Base-by-base conservation (phyloP, 2,797 vertebrate genomes). In the Siniperca undulata region DNA sequence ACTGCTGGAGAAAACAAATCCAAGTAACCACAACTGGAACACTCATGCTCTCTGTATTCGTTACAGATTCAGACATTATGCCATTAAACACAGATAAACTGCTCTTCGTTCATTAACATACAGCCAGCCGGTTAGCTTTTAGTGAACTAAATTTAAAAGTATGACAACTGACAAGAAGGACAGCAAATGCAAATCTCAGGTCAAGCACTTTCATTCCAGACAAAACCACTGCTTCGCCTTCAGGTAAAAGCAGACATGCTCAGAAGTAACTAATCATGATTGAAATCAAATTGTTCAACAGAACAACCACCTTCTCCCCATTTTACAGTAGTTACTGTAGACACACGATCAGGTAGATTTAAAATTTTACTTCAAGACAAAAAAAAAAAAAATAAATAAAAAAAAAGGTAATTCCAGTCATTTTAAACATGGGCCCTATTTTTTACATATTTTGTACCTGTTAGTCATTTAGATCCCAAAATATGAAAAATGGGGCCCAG, bases 211-310 rank as follows among this genome's bases (percentile, higher is more conserved):
- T 61, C 10, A 55, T 59, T 70, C 36, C 3, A 52, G 22, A 44
- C 0, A 52, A 52, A 22, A 9, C 9, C 11, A 42, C 17, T 12
- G 19, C 34, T 11, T 24, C 17, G 1, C 66, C 24, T 55, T 55
- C 24, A 48, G 30, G 3, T 67, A 2, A 64, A 38, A 9, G 24
- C 48, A 72, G 59, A 69, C 40, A 13, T 34, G 19, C 48, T 62
- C 4, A 50, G 48, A 20, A 38, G 53, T 36, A n/a, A 20, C n/a
- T 8, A 1, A 78, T 65, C n/a, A 34, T 6, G 42, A 44, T 38
- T 38, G 24, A 64, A 67, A 66, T 77, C 19, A 3, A 58, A 48
- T 59, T 14, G 67, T 34, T 79, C 9, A n/a, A 27, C 36, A 74
- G 38, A 75, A 22, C 22, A 0, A 20, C 5, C 19, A 34, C 4